Evolutionary conservation across 2,797 vertebrate genomes (phyloP), one percentile per base, ranked within the genome.

Genomic region (Brachyalestes nurse): DNA sequence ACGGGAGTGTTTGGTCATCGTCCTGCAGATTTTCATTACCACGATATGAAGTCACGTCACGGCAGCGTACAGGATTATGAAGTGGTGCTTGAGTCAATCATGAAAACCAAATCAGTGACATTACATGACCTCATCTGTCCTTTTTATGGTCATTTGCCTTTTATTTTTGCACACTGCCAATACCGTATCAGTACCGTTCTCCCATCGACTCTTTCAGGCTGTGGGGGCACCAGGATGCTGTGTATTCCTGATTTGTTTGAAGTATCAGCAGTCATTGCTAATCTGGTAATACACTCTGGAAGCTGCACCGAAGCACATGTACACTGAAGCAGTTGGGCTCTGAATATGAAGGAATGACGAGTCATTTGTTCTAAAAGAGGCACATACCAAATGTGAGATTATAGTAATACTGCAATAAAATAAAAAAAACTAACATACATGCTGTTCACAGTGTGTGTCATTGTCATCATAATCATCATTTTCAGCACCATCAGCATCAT

Each of bases 51-150:
- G 61, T 55, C 60, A 55, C 49, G 17, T 64, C 28, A 67, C 55
- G 21, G 47, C 55, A 28, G 17, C 38, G 65, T 17, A 45, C 72
- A 40, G 2, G 12, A 19, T 75, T 82, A 40, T 78, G 72, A 78
- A 71, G 2, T 51, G n/a, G 21, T 80, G 83, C 83, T 83, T 77
- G 45, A 73, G 64, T 81, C 83, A 84, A 85, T 85, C 85, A 85
- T 74, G 8, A 65, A 75, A 80, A 80, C 57, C 71, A 66, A 81
- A 83, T 84, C 85, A 82, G 13, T 62, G 62, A 55, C 25, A 17
- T 70, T 60, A 57, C 40, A 40, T 73, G 67, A 80, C 66, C 72
- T 86, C 62, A 45, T 72, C 17, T 64, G 45, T 71, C 16, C 34
- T 10, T n/a, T 57, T 72, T n/a, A 4, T 47, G 34, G 34, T 34